These are phyloP conservation scores for Coecobrya sp. DNA, from an alignment of 2,888 invertebrate species.

Conservation along the genomic window DNA sequence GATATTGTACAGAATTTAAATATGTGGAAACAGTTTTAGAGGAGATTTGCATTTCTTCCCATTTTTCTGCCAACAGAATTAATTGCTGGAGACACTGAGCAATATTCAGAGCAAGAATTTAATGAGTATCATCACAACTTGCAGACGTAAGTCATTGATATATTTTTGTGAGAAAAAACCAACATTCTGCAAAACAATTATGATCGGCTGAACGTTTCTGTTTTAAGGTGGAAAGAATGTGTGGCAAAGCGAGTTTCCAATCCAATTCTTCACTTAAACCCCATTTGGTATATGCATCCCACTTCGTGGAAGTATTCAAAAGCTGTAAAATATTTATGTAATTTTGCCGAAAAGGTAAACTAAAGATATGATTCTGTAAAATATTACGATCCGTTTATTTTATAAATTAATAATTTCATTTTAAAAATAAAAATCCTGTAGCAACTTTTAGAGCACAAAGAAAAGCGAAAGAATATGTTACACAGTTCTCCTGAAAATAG, in stretches of 20 bases:
- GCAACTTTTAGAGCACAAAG: not conserved
- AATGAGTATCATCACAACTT: too few species aligned
- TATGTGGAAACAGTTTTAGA: too few species aligned
- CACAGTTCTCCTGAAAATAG: not conserved
- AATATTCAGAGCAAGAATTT: too few species aligned
- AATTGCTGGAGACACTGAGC: too few species aligned
- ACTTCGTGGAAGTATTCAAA: not conserved
- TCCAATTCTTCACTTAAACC: not conserved
- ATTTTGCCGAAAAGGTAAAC: not conserved
- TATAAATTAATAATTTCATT: not conserved
- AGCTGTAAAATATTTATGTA: not conserved
- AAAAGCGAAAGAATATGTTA: not conserved
- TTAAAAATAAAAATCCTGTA: not conserved
- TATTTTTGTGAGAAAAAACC: not conserved
- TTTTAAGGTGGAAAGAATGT: not conserved
- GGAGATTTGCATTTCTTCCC: too few species aligned
- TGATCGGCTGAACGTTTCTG: constrained; percentile 9
- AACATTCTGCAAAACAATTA: too few species aligned
- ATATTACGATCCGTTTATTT: not conserved
- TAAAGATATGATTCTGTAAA: not conserved
- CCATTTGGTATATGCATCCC: constrained; percentile 34
- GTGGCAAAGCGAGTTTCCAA: not conserved
- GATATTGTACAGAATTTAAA: too few species aligned
- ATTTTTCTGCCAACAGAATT: too few species aligned
- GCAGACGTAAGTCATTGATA: too few species aligned